phyloP scores from a whole-genome alignment of 30 jellyfish, hydroid and myxozoan species.

The Chrysaora quinquecirrha region DNA sequence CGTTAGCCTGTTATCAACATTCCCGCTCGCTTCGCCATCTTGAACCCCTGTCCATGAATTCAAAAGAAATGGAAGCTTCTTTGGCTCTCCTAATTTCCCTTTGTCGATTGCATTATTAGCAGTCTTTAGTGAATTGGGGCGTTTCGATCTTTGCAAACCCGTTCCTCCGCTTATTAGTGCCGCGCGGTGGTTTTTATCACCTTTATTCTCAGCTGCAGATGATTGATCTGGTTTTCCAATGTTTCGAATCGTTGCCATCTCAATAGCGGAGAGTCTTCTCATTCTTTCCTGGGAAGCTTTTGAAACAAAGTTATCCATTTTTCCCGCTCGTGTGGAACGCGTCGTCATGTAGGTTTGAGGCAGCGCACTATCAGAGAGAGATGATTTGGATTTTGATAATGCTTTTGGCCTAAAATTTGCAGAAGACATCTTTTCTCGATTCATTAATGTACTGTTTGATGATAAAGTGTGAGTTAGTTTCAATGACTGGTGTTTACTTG shows the following conservation, averaged over 20 bases:
- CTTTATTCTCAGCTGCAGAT: not conserved
- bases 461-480: not conserved
- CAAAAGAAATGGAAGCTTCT: not conserved
- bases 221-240: not conserved
- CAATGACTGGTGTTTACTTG: not conserved
- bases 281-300: not conserved
- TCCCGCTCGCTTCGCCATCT: not conserved
- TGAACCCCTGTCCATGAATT: not conserved
- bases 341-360: not conserved
- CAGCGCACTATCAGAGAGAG: conserved; percentile 2
- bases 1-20: not conserved
- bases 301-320: not conserved
- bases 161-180: not conserved
- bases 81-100: not conserved
- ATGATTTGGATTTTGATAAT: not conserved
- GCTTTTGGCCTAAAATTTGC: not conserved
- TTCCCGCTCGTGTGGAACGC: not conserved
- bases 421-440: not conserved
- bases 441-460: not conserved
- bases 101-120: not conserved
- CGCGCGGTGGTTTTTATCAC: not conserved
- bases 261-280: not conserved
- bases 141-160: not conserved
- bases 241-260: not conserved
- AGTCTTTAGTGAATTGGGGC: not conserved